A percentile compares a stretch with the other conserved stretches of the same genome.
Conservation (phyloP, 2,113 vertebrate genomes). For the Cyprinodon brontotheroides region DNA sequence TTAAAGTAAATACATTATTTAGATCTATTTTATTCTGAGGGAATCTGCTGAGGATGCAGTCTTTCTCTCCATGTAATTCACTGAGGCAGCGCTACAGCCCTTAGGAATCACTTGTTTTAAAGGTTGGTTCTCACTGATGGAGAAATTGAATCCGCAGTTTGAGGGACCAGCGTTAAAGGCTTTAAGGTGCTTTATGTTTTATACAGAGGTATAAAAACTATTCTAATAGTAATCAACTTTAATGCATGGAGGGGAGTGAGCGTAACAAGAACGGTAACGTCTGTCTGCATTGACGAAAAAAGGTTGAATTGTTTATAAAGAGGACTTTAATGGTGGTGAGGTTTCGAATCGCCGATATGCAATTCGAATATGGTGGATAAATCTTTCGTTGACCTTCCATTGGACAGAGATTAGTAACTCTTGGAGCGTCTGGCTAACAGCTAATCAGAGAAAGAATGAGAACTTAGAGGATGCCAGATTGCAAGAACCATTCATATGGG, state of each 20-base stretch:
- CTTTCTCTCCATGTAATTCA: not conserved
- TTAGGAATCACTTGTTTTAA: not conserved
- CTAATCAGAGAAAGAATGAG: too few relatives aligned
- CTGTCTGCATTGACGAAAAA: too few relatives aligned
- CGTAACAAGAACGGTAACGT: not conserved
- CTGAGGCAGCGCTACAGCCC: not conserved
- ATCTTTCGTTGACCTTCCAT: not conserved
- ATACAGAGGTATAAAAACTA: not conserved
- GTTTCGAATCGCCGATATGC: not conserved
- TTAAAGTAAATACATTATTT: constrained; percentile 53
- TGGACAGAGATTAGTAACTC: not conserved
- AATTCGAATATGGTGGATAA: not conserved
- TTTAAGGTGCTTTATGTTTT: not conserved
- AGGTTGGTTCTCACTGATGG: not conserved
- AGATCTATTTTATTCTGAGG: constrained; percentile 27
- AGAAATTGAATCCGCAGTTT: not conserved
- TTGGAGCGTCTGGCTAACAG: not conserved
- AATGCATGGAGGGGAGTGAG: not conserved
- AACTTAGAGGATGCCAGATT: too few relatives aligned
- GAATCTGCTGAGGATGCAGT: constrained; percentile 37
- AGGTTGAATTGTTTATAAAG: not conserved
- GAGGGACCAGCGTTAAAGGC: not conserved
- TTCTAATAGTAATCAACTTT: not conserved
- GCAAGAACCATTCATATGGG: not conserved
- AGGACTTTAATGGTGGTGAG: not conserved